phyloP scores from a whole-genome alignment of 2,888 invertebrate genomes.

The Polydesmus complanatus region DNA sequence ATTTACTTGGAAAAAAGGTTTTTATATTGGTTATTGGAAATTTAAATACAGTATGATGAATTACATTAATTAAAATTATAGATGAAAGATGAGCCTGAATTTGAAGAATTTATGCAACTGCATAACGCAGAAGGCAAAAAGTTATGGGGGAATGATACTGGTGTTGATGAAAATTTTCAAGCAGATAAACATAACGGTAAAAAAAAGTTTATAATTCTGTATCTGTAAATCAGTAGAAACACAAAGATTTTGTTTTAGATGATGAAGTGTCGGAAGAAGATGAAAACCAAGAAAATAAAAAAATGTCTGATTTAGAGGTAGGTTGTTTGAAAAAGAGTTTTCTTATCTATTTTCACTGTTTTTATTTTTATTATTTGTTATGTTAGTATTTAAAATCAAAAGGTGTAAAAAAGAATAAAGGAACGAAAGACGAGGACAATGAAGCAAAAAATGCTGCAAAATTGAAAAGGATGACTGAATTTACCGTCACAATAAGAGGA shows the following conservation, averaged over 20 bases:
- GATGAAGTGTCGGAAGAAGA: neutral
- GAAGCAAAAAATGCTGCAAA: conserved; percentile 38
- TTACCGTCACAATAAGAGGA: conserved; percentile 1
- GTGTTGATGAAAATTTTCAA: conserved; percentile 22
- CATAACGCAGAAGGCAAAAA: conserved; percentile 45
- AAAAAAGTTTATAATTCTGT: too few species aligned
- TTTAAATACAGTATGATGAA: conserved; percentile 40
- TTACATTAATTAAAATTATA: conserved; percentile 17
- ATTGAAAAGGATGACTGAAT: conserved; percentile 16
- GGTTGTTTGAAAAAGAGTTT: neutral
- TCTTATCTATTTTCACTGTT: neutral
- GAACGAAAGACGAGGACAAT: conserved; percentile 29
- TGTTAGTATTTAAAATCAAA: conserved; percentile 25
- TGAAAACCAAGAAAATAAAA: neutral
- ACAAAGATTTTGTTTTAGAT: neutral
- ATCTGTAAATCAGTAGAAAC: conserved; percentile 38
- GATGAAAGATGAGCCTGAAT: conserved; percentile 60
- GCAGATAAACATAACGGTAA: conserved; percentile 34
- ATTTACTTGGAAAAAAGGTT: conserved; percentile 44
- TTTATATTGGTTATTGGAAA: conserved; percentile 50
- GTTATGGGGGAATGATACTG: conserved; percentile 42
- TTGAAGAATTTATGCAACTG: conserved; percentile 76
- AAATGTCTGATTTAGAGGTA: neutral
- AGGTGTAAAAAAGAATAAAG: conserved; percentile 14
- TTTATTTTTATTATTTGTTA: neutral